A percentile compares a stretch with the other conserved stretches of the same genome.
Conservation (phyloP, 2,888 invertebrate species). For the Nomada ferruginata region DNA sequence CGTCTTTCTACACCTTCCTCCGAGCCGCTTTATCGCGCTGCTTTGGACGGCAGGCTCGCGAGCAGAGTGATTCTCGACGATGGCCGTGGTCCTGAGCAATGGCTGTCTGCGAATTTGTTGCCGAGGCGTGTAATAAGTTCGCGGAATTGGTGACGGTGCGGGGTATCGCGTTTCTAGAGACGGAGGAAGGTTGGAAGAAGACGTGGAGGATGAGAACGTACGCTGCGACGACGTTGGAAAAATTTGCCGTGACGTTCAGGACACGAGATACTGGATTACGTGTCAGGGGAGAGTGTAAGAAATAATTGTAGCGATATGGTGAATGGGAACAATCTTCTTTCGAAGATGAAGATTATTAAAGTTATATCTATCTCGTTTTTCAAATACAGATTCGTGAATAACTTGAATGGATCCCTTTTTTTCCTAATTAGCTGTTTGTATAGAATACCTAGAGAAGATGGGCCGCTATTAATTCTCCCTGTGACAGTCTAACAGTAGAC, state of each 20-base stretch:
- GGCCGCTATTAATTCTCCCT: neutral
- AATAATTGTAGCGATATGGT: neutral
- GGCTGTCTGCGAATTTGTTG: slow-evolving; percentile 47
- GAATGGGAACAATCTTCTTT: neutral
- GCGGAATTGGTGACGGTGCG: slow-evolving; percentile 32
- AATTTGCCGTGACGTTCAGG: slow-evolving; percentile 5
- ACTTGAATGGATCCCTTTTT: neutral
- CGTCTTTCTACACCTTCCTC: slow-evolving; percentile 50
- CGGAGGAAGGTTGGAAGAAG: slow-evolving; percentile 17
- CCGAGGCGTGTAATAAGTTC: slow-evolving; percentile 43
- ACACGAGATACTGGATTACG: neutral
- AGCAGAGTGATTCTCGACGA: slow-evolving; percentile 28
- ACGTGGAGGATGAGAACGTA: neutral
- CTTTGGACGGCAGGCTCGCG: slow-evolving; percentile 40
- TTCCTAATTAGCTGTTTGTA: neutral
- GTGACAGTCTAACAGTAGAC: slow-evolving; percentile 18
- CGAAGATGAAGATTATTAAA: neutral
- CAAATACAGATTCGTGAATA: too few relatives aligned
- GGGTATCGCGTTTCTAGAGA: slow-evolving; percentile 30
- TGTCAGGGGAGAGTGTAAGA: neutral
- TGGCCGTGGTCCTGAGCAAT: neutral
- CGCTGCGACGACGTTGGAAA: neutral
- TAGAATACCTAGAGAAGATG: neutral
- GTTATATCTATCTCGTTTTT: neutral
- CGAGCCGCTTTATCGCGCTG: slow-evolving; percentile 44